Conservation (phyloP, 2,888 invertebrate species). For the Venusia cambrica region DNA sequence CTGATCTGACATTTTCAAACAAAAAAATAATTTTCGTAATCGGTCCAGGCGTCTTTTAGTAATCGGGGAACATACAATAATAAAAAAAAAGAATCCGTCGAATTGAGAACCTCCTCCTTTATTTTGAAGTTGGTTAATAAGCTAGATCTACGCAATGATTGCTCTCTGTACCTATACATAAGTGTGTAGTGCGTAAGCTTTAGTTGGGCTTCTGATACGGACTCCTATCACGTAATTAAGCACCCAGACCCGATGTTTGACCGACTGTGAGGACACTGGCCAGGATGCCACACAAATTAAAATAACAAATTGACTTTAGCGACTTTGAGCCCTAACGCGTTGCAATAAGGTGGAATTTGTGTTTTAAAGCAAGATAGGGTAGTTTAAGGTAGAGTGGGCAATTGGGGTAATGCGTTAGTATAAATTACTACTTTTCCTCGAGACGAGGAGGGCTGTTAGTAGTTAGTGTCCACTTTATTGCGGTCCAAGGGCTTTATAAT, state of each 20-base stretch:
- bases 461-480: slow-evolving; percentile 56
- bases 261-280: slow-evolving; percentile 63
- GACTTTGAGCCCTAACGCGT: slow-evolving; percentile 34
- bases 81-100: no score
- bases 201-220: slow-evolving; percentile 56
- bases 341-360: slow-evolving; percentile 25
- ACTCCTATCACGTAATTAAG: slow-evolving; percentile 78
- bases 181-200: slow-evolving; percentile 46
- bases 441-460: slow-evolving; percentile 64
- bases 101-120: no score
- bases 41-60: neutral
- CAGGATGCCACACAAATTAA: slow-evolving; percentile 50
- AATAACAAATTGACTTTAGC: slow-evolving; percentile 37
- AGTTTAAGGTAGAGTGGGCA: slow-evolving; percentile 50
- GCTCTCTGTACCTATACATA: slow-evolving; percentile 25
- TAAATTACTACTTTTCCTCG: slow-evolving; percentile 74
- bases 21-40: neutral
- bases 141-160: slow-evolving; percentile 5
- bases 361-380: slow-evolving; percentile 16
- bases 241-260: slow-evolving; percentile 62
- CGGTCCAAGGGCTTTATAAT: slow-evolving; percentile 32
- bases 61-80: slow-evolving; percentile 4
- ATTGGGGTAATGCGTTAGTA: slow-evolving; percentile 69
- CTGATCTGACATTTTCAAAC: no score
- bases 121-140: no score